Evolutionary conservation across 2,113 vertebrate species (phyloP).

Genomic region (Daboia siamensis): DNA sequence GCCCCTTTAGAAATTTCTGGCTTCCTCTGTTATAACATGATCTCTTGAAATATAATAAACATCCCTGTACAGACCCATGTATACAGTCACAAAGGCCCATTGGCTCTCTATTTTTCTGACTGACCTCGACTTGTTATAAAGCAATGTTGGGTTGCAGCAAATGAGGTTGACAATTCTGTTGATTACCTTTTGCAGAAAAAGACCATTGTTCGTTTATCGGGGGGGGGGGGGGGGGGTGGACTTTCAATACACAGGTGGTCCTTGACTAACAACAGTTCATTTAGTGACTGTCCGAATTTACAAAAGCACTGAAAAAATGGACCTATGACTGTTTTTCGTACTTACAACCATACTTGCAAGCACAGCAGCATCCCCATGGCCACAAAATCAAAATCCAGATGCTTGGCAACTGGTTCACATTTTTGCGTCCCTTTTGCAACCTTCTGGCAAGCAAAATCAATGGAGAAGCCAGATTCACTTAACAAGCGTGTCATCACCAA

Average conservation of each 20-base stretch:
- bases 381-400: neutral
- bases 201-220: neutral
- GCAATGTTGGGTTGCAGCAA: constrained; percentile 49
- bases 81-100: constrained; percentile 66
- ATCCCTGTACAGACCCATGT: constrained; percentile 64
- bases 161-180: neutral
- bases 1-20: constrained; percentile 51
- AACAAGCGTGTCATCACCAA: neutral
- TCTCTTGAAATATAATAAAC: constrained; percentile 68
- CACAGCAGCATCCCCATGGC: neutral
- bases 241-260: no score
- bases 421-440: neutral
- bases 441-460: neutral
- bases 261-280: neutral
- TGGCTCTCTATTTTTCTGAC: constrained; percentile 63
- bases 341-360: neutral
- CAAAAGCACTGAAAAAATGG: neutral
- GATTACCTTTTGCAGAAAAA: neutral
- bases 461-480: neutral
- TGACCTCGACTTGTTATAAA: constrained; percentile 65
- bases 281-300: neutral
- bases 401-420: neutral
- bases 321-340: neutral
- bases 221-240: neutral
- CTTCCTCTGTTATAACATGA: constrained; percentile 46